These are phyloP conservation scores for Aspidiotus rigidus DNA, from an alignment of 2,888 invertebrate genomes.

Conservation along the genomic window DNA sequence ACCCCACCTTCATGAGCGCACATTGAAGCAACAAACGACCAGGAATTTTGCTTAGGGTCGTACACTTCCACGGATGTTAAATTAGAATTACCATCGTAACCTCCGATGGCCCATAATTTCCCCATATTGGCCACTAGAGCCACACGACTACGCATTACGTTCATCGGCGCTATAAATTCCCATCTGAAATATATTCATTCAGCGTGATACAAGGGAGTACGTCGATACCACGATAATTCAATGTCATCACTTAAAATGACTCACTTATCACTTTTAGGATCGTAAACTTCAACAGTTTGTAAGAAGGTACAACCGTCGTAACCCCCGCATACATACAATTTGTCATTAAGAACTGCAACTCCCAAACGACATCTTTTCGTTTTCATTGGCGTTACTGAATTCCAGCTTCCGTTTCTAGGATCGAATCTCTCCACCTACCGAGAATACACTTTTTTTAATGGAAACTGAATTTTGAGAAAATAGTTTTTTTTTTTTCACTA, in stretches of 20 bases:
- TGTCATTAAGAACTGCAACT: constrained; percentile 68
- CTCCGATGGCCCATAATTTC: constrained; percentile 71
- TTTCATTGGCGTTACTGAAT: constrained; percentile 65
- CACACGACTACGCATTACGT: constrained; percentile 68
- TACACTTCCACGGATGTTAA: constrained; percentile 76
- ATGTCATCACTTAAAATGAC: constrained; percentile 37
- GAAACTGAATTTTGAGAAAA: no score
- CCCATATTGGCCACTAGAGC: constrained; percentile 76
- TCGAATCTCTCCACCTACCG: constrained; percentile 64
- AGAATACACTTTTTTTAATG: background rate
- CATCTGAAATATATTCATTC: constrained; percentile 47
- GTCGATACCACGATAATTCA: no score
- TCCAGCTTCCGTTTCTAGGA: constrained; percentile 63
- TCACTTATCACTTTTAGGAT: constrained; percentile 59
- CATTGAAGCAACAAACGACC: constrained; percentile 69
- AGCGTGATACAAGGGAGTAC: background rate
- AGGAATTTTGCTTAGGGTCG: constrained; percentile 60
- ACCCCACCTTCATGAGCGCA: constrained; percentile 82
- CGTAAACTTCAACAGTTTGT: constrained; percentile 70
- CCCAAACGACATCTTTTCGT: constrained; percentile 73
- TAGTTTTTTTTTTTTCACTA: background rate
- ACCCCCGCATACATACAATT: constrained; percentile 73
- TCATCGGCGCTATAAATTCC: constrained; percentile 69
- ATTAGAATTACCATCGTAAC: constrained; percentile 70
- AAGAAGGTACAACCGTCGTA: constrained; percentile 78